These are phyloP conservation scores for Catagonus wagneri DNA, from an alignment of 2,113 vertebrate species.

Conservation along the genomic window DNA sequence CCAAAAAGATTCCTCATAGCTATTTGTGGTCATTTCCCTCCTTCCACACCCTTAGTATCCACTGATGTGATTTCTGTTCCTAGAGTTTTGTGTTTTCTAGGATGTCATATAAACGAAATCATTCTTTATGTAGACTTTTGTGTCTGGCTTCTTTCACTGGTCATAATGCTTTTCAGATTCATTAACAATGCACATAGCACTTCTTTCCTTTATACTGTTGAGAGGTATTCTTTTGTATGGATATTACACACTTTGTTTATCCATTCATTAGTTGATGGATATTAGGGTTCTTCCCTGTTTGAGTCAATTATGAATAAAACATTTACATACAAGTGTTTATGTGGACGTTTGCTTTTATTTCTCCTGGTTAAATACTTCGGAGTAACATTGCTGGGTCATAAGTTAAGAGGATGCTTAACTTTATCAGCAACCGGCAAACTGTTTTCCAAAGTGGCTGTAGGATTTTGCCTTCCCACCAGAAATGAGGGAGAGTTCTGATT, in stretches of 20 bases:
- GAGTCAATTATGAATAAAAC: neutral
- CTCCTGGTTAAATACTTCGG: neutral
- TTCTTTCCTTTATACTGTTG: neutral
- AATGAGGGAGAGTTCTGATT: neutral
- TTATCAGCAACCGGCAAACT: neutral
- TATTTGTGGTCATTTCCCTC: neutral
- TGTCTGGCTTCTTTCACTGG: neutral
- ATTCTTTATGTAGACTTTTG: neutral
- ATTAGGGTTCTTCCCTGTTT: neutral
- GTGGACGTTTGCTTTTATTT: neutral
- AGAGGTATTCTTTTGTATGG: neutral
- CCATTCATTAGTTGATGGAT: neutral
- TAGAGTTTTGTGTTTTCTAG: neutral
- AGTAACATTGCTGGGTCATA: neutral
- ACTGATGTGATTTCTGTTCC: neutral
- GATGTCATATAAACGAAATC: neutral
- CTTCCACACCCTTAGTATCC: neutral
- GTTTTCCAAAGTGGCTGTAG: neutral
- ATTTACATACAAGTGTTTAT: neutral
- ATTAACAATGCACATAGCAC: neutral
- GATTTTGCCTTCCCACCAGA: neutral
- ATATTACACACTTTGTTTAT: neutral
- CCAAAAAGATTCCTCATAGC: neutral
- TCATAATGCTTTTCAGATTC: neutral
- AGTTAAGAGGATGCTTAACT: neutral